These are phyloP conservation scores for Montifringilla adamsi DNA, from an alignment of 2,113 vertebrate species.

Conservation along the genomic window DNA sequence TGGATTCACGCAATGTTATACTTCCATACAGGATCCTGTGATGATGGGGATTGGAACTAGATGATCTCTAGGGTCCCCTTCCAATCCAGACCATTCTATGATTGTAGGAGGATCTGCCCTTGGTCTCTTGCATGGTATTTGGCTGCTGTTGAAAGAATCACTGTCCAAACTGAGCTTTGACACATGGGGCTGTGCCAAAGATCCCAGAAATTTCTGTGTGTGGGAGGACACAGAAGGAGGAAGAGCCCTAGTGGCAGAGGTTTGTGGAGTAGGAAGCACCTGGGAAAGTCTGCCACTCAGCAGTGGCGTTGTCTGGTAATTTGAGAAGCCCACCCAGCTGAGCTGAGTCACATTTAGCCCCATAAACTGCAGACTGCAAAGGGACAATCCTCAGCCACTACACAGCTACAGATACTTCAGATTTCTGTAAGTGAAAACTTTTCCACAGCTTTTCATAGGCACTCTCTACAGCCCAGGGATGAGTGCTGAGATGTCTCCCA, in stretches of 20 bases:
- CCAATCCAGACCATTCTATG: neutral
- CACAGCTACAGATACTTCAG: neutral
- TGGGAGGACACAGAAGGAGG: neutral
- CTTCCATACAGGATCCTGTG: neutral
- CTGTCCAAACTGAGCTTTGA: neutral
- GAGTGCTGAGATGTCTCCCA: neutral
- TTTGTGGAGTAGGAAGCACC: neutral
- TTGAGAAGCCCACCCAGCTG: neutral
- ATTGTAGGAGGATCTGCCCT: neutral
- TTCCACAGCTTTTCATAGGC: neutral
- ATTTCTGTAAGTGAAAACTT: neutral
- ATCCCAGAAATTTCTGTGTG: neutral
- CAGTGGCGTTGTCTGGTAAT: neutral
- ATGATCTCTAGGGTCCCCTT: neutral
- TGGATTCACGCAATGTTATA: neutral
- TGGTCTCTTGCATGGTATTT: neutral
- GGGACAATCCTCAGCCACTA: neutral
- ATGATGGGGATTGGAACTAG: neutral
- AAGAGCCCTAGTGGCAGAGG: neutral
- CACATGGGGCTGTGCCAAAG: neutral
- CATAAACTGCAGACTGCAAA: neutral
- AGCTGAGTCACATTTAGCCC: rapidly evolving
- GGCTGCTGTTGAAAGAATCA: neutral
- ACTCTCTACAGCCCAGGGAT: neutral
- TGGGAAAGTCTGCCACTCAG: neutral